These are phyloP conservation scores for Austrolebias charrua DNA, from an alignment of 2,797 vertebrate genomes.

Conservation along the genomic window DNA sequence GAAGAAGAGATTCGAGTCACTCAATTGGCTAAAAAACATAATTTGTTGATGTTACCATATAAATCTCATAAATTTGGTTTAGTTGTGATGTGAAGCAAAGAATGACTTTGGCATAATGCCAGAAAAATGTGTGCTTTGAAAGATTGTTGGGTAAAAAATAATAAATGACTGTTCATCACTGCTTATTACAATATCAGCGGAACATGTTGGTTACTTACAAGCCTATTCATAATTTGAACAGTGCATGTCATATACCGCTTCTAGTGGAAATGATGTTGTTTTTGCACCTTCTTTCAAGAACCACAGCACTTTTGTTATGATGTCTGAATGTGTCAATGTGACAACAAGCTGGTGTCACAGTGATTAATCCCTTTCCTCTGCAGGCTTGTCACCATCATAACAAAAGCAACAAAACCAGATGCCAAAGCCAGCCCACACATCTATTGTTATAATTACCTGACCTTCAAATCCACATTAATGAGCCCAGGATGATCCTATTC, in stretches of 20 bases:
- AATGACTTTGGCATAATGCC: not conserved
- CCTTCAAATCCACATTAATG: constrained; percentile 82
- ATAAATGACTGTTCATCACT: not conserved
- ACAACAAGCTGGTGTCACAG: constrained; percentile 68
- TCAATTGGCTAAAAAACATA: too few species aligned
- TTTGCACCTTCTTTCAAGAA: constrained; percentile 38
- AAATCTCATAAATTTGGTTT: too few species aligned
- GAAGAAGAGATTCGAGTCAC: too few species aligned
- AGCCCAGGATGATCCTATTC: constrained; percentile 75
- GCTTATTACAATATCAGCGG: not conserved
- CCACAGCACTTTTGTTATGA: constrained; percentile 50
- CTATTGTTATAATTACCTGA: constrained; percentile 79
- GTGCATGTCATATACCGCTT: constrained; percentile 22
- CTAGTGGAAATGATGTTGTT: constrained; percentile 47
- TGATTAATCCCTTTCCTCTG: constrained; percentile 73
- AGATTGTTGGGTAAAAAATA: not conserved
- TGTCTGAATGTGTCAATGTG: constrained; percentile 72
- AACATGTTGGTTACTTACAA: constrained; percentile 1
- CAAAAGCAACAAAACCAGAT: constrained; percentile 79
- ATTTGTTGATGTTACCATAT: too few species aligned
- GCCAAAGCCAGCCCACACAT: constrained; percentile 69
- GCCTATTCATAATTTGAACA: constrained; percentile 33
- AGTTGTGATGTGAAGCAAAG: not conserved
- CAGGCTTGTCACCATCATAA: constrained; percentile 72
- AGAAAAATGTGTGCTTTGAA: not conserved